A percentile compares a stretch with the other conserved stretches of the same genome.
phyloP scores from a whole-genome alignment of 2,113 vertebrate genomes.

The Fulica atra region DNA sequence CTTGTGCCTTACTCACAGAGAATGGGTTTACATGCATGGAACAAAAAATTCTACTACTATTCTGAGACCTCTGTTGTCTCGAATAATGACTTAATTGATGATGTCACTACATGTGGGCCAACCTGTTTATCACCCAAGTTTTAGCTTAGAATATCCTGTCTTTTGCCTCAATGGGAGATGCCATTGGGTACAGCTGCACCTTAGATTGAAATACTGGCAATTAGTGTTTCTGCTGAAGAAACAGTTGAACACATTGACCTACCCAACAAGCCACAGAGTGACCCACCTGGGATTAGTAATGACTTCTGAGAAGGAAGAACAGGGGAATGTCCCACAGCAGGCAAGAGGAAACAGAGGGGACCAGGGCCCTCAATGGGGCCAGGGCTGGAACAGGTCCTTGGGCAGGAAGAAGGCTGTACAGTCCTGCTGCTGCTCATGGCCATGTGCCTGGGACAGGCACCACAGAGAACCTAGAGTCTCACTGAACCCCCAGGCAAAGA shows the following conservation, averaged over 20 bases:
- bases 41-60: background rate
- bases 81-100: background rate
- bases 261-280: background rate
- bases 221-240: background rate
- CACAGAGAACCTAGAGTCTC: accelerated
- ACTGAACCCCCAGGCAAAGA: background rate
- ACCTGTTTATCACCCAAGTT: background rate
- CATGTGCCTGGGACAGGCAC: accelerated
- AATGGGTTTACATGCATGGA: background rate
- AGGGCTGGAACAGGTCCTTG: background rate
- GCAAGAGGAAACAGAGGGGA: background rate
- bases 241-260: background rate
- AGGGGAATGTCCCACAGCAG: background rate
- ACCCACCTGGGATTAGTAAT: accelerated
- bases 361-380: accelerated
- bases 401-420: background rate
- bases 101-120: background rate
- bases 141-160: background rate
- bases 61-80: background rate
- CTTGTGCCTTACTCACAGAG: background rate
- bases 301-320: background rate
- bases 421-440: background rate
- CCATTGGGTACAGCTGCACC: background rate
- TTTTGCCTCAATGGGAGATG: background rate
- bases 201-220: background rate